phyloP scores from a whole-genome alignment of 30 jellyfish, hydroid and myxozoan genomes.

The Chrysaora quinquecirrha region DNA sequence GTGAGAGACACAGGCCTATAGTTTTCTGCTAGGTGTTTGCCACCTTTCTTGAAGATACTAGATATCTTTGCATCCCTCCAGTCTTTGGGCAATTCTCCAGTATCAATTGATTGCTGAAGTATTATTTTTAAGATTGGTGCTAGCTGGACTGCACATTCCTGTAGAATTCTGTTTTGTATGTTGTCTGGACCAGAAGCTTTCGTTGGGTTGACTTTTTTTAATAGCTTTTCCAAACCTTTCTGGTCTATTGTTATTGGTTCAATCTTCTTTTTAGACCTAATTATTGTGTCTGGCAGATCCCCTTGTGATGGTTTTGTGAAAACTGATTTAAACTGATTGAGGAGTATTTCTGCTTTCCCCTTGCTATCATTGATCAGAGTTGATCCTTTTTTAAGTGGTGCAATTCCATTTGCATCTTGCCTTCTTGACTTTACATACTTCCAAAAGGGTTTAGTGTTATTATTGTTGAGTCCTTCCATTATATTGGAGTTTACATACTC shows the following conservation, averaged over 20 bases:
- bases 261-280: conserved; percentile 14
- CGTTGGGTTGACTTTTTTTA: conserved; percentile 35
- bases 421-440: neutral
- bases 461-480: too few relatives aligned
- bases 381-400: conserved; percentile 11
- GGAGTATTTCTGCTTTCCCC: conserved; percentile 53
- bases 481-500: too few relatives aligned
- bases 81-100: neutral
- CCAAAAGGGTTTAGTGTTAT: too few relatives aligned
- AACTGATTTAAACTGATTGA: conserved; percentile 42
- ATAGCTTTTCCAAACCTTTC: conserved; percentile 50
- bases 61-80: neutral
- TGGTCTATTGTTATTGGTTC: conserved; percentile 40
- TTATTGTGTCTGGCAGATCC: conserved; percentile 27
- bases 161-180: conserved; percentile 21
- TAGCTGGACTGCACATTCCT: neutral
- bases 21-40: conserved; percentile 18
- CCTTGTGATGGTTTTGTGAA: conserved; percentile 48
- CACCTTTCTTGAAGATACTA: neutral
- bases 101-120: neutral
- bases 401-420: conserved; percentile 26
- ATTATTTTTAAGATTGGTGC: neutral
- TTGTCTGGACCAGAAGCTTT: conserved; percentile 34
- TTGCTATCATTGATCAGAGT: conserved; percentile 22
- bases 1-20: conserved; percentile 29